phyloP scores from a whole-genome alignment of 2,888 invertebrate species.

The Melieria crassipennis region DNA sequence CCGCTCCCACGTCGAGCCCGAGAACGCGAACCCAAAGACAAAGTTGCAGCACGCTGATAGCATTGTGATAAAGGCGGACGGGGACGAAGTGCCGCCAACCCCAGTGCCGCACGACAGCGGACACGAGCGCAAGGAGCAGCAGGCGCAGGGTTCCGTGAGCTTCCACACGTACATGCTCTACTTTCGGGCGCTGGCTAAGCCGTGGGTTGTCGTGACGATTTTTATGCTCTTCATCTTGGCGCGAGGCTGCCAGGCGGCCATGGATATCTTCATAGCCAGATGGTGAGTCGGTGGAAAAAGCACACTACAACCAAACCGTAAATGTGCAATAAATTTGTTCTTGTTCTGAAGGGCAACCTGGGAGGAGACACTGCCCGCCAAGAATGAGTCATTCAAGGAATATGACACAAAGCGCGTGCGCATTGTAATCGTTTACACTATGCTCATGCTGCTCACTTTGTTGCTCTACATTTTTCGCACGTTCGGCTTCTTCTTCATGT shows the following conservation, averaged over 20 bases:
- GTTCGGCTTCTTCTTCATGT: conserved; percentile 76
- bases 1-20: conserved; percentile 54
- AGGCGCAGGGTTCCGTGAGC: conserved; percentile 72
- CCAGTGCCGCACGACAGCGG: conserved; percentile 42
- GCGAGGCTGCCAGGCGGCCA: conserved; percentile 73
- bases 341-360: conserved; percentile 60
- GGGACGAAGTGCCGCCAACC: conserved; percentile 23
- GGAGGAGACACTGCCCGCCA: conserved; percentile 58
- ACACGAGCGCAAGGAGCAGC: conserved; percentile 68
- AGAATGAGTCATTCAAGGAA: conserved; percentile 43
- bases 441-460: conserved; percentile 55
- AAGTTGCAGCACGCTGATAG: conserved; percentile 52
- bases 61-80: conserved; percentile 43
- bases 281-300: conserved; percentile 67
- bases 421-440: conserved; percentile 55
- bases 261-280: conserved; percentile 79
- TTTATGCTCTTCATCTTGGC: conserved; percentile 69
- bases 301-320: too few relatives aligned
- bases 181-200: conserved; percentile 68
- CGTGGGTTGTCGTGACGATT: conserved; percentile 49
- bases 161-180: conserved; percentile 71
- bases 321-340: neutral
- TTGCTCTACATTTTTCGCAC: conserved; percentile 70
- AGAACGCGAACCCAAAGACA: conserved; percentile 45
- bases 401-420: conserved; percentile 48